phyloP scores from a whole-genome alignment of 2,888 invertebrate genomes.

The Andrena minutula region DNA sequence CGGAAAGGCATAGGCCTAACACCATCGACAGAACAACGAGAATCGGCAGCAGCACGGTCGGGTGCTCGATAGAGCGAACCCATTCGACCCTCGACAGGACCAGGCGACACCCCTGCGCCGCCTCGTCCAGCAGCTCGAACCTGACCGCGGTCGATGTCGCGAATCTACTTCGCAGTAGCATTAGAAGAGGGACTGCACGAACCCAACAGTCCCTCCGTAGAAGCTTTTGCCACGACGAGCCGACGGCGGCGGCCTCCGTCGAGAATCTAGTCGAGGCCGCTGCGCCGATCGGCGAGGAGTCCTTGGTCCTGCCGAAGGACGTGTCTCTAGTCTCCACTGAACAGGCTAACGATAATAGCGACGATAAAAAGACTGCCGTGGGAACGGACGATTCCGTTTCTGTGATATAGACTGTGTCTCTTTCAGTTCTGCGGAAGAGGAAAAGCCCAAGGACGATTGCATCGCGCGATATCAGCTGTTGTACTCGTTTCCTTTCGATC shows the following conservation, averaged over 20 bases:
- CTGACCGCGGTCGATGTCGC: constrained; percentile 87
- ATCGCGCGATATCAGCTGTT: constrained; percentile 11
- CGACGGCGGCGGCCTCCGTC: constrained; percentile 77
- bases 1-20: constrained; percentile 73
- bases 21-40: constrained; percentile 78
- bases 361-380: constrained; percentile 82
- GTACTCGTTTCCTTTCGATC: background rate
- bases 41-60: constrained; percentile 72
- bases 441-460: background rate
- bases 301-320: constrained; percentile 76
- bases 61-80: constrained; percentile 71
- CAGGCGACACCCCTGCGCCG: constrained; percentile 55
- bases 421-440: constrained; percentile 5
- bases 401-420: constrained; percentile 82
- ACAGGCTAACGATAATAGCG: constrained; percentile 68
- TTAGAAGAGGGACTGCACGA: constrained; percentile 85
- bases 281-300: constrained; percentile 83
- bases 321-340: constrained; percentile 78
- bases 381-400: constrained; percentile 82
- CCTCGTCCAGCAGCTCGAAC: constrained; percentile 78
- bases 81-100: constrained; percentile 78
- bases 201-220: constrained; percentile 80
- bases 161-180: constrained; percentile 87
- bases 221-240: constrained; percentile 73
- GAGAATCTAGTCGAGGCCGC: constrained; percentile 83